Conservation (phyloP, 2,113 vertebrate species). For the Herpailurus yagouaroundi region DNA sequence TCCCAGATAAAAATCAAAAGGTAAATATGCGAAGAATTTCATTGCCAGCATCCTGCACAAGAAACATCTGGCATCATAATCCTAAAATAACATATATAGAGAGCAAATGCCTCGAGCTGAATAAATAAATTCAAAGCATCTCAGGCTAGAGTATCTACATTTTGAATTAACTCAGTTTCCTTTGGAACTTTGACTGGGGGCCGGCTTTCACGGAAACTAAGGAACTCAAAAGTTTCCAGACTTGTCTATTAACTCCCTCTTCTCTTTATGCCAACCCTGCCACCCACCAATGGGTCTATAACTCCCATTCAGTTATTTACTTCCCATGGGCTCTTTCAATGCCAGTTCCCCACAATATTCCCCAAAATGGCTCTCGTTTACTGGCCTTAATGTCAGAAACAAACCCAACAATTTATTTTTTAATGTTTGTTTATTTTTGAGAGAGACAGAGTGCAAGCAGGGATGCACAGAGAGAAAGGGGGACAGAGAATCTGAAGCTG, state of each 20-base stretch:
- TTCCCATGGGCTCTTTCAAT: not conserved
- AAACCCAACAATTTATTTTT: not conserved
- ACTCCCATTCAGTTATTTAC: not conserved
- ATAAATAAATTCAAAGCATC: slow-evolving; percentile 67
- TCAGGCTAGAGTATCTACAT: slow-evolving; percentile 56
- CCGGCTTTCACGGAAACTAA: not conserved
- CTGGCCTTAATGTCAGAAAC: not conserved
- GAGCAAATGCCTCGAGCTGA: slow-evolving; percentile 65
- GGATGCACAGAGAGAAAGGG: too few species aligned
- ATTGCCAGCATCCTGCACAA: slow-evolving; percentile 58
- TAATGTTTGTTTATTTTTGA: too few species aligned
- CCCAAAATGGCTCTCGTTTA: not conserved
- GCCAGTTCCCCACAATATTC: not conserved
- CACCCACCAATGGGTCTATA: not conserved
- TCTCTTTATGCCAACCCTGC: not conserved
- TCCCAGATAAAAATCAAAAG: slow-evolving; percentile 73
- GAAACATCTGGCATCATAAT: slow-evolving; percentile 79
- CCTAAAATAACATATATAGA: slow-evolving; percentile 74
- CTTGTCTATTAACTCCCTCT: not conserved
- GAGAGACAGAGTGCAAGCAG: too few species aligned
- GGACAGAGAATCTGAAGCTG: too few species aligned
- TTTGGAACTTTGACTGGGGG: not conserved
- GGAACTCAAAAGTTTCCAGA: not conserved
- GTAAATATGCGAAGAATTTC: slow-evolving; percentile 75
- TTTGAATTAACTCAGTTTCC: slow-evolving; percentile 57